Percentiles rank a stretch among this genome's conserved stretches.
Evolutionary conservation across 2,113 vertebrate species (phyloP).

Genomic region (Philantomba maxwellii): DNA sequence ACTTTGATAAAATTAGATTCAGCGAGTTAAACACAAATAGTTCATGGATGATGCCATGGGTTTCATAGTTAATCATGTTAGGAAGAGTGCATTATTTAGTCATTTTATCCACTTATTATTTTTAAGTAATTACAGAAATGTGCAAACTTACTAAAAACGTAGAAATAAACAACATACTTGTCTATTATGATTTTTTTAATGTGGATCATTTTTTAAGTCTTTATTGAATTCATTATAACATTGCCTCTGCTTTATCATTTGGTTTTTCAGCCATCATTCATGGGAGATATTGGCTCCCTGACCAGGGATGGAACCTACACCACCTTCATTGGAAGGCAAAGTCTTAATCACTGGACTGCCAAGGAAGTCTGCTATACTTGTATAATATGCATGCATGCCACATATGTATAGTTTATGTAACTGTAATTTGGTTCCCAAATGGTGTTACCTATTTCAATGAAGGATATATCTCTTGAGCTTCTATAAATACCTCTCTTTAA

Average conservation of each 20-base stretch:
- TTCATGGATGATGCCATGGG: not conserved
- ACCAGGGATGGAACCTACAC: not conserved
- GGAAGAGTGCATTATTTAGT: not conserved
- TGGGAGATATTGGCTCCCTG: not conserved
- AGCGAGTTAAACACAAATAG: not conserved
- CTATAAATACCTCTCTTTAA: not conserved
- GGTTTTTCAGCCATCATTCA: not conserved
- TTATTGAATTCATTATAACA: not conserved
- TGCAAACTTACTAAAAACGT: not conserved
- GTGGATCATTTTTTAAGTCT: not conserved
- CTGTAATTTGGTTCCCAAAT: not conserved
- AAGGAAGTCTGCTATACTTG: not conserved
- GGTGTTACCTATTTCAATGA: not conserved
- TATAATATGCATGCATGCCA: accelerated
- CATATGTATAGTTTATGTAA: not conserved
- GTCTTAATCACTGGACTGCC: not conserved
- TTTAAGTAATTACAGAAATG: not conserved
- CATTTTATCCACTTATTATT: not conserved
- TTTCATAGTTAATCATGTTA: not conserved
- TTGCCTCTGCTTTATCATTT: not conserved
- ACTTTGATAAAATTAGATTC: not conserved
- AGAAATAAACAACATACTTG: not conserved
- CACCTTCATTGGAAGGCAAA: not conserved
- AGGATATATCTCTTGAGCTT: not conserved
- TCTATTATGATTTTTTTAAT: not conserved